Base-by-base conservation (phyloP, 1,140 invertebrate species). In the Rhopalosiphum maidis region DNA sequence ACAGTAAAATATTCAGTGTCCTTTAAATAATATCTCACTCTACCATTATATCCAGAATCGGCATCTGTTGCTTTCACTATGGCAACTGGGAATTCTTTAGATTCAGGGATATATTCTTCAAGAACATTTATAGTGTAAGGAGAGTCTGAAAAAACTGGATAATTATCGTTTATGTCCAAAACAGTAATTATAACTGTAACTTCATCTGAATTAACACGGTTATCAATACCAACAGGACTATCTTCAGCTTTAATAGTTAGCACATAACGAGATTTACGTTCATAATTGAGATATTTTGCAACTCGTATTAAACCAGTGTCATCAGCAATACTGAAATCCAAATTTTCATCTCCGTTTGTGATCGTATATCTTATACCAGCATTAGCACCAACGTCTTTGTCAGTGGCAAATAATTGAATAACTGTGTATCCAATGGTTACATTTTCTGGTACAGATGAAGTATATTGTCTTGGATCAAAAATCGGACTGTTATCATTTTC, bases 401-500 rank as follows among this genome's bases (percentile, higher is more conserved):
- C 99, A 9, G 97, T 98, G 25, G 98, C 99, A 1, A 97, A 98
- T 15, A 99, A 97, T 96, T 98, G 97, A 1, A 99, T 95, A 0
- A 99, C 97, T 94, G 97, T 98, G 5, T 97, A 97, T 3, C 98
- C 98, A 93, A 99, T 98, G 94, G 97, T 97, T n/a, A 98, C 97
- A 95, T 99, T 98, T 95, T 99, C 99, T 4, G 97, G 97, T 21
- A 99, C 97, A 0, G 97, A 97, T 3, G 98, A 97, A 68, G 97
- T 97, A 95, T 99, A 99, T 94, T 98, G 97, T 94, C 97, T 97
- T 0, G 97, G 97, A 95, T 98, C 97, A 95, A 99, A 99, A 15
- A 98, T 96, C 0, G 99, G 99, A 94, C 97, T 97, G 95, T 99
- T 99, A 95, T 99, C 99, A 95, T 99, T 99, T 95, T 98, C 98